A percentile compares a stretch with the other conserved stretches of the same genome.
phyloP scores from a whole-genome alignment of 2,888 invertebrate species.

The Eilema depressum region DNA sequence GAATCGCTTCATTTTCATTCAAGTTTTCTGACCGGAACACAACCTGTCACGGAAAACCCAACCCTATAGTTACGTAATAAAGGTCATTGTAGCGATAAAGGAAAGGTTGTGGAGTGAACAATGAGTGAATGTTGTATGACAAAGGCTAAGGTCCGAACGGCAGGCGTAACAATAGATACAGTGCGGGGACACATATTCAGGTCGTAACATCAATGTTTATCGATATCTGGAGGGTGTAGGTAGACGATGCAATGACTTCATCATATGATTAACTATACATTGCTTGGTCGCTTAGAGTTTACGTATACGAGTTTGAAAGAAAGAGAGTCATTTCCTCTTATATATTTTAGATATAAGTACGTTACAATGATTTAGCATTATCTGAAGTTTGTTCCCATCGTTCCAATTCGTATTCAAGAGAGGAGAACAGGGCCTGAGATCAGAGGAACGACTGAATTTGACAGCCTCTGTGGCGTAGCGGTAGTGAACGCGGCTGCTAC shows the following conservation, averaged over 20 bases:
- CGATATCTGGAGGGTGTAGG: slow-evolving; percentile 15
- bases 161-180: slow-evolving; percentile 48
- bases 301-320: background rate
- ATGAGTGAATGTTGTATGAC: slow-evolving; percentile 54
- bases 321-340: background rate
- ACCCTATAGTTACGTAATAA: slow-evolving; percentile 34
- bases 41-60: slow-evolving; percentile 21
- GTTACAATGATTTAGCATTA: too few relatives aligned
- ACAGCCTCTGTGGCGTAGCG: too few relatives aligned
- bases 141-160: slow-evolving; percentile 53
- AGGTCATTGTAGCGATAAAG: slow-evolving; percentile 21
- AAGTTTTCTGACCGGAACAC: slow-evolving; percentile 52
- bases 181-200: slow-evolving; percentile 39
- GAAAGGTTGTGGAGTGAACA: slow-evolving; percentile 41
- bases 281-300: background rate
- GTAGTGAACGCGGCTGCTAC: too few relatives aligned
- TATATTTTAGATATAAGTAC: background rate
- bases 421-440: too few relatives aligned
- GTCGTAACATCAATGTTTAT: slow-evolving; percentile 32
- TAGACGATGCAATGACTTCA: background rate
- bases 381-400: too few relatives aligned
- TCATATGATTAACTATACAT: slow-evolving; percentile 1
- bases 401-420: too few relatives aligned
- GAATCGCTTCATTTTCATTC: slow-evolving; percentile 69
- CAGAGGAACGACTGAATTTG: too few relatives aligned